Base-by-base conservation (phyloP, 2,797 vertebrate genomes). In the Gila robusta region DNA sequence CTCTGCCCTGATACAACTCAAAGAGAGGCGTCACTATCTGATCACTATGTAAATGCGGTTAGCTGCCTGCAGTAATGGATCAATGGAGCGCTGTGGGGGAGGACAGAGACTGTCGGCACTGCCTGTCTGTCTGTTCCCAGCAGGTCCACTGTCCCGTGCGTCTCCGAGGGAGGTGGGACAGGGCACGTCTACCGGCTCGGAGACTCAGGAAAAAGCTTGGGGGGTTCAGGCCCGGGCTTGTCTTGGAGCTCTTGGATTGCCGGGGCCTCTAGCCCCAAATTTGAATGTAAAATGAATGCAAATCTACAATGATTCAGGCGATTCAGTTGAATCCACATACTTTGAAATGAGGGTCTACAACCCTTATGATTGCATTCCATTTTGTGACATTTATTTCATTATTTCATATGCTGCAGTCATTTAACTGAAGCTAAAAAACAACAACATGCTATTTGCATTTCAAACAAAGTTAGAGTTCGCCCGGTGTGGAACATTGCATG, bases 41-140 rank as follows among this genome's bases (percentile, higher is more conserved):
- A 95, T 96, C 94, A 95, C 94, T 94, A 96, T 96, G 95, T 90
- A 94, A 95, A 96, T 94, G 84, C 47, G 0, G 54, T 92, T 89
- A 94, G 93, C 92, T 92, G 91, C 91, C 91, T 89, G 86, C 92
- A 93, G 91, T 95, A 95, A 94, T 94, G 93, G 91, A 90, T 95
- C 95, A 95, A 96, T 93, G 78, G 91, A 74, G 54, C 12, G 71
- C 47, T 44, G 28, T 77, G 79, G 62, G 78, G 39, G 82, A 83
- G 80, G 82, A 64, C 74, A 72, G 88, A 89, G 86, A 90, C 92
- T 91, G 91, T 91, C 86, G 82, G 89, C 90, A 89, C 90, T 94
- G 94, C 91, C 95, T 94, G 92, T 88, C 92, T 92, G 95, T 93
- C 94, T 95, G 77, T 89, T 16, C 85, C 88, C 87, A 87, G 90